These are phyloP conservation scores for Empis livida DNA, from an alignment of 2,888 invertebrate genomes.

Conservation along the genomic window DNA sequence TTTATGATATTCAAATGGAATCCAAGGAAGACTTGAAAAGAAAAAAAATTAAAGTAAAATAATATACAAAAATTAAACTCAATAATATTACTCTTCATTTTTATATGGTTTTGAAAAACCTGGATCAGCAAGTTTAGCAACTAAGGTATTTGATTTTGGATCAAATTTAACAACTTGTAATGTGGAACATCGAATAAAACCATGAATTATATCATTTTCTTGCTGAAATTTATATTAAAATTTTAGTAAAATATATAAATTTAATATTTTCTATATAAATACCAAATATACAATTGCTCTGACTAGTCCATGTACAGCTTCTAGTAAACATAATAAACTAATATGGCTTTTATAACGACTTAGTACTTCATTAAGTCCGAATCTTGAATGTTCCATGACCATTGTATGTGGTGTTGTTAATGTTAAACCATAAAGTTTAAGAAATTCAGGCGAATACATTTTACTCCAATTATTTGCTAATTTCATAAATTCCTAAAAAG, in stretches of 20 bases:
- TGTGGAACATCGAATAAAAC: slow-evolving; percentile 70
- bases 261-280: slow-evolving; percentile 18
- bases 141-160: slow-evolving; percentile 46
- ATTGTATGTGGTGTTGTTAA: slow-evolving; percentile 64
- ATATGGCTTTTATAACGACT: slow-evolving; percentile 39
- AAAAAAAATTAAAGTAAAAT: slow-evolving; percentile 1
- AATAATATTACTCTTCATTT: slow-evolving; percentile 49
- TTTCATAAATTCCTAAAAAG: slow-evolving; percentile 58
- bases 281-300: slow-evolving; percentile 79
- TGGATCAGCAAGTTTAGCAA: slow-evolving; percentile 73
- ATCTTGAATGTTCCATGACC: slow-evolving; percentile 65
- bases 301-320: slow-evolving; percentile 68
- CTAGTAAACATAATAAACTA: slow-evolving; percentile 59
- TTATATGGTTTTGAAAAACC: slow-evolving; percentile 52
- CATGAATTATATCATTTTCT: slow-evolving; percentile 72
- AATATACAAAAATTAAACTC: neutral
- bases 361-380: slow-evolving; percentile 50
- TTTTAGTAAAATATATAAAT: neutral
- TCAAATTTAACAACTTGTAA: slow-evolving; percentile 64
- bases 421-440: slow-evolving; percentile 65
- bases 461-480: slow-evolving; percentile 67
- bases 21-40: slow-evolving; percentile 65
- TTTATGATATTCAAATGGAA: slow-evolving; percentile 69
- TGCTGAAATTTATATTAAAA: slow-evolving; percentile 36
- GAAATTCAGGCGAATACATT: slow-evolving; percentile 61